Evolutionary conservation across 1,140 invertebrate genomes (phyloP), one percentile per base, ranked within the genome.

Genomic region (Agrilus planipennis): DNA sequence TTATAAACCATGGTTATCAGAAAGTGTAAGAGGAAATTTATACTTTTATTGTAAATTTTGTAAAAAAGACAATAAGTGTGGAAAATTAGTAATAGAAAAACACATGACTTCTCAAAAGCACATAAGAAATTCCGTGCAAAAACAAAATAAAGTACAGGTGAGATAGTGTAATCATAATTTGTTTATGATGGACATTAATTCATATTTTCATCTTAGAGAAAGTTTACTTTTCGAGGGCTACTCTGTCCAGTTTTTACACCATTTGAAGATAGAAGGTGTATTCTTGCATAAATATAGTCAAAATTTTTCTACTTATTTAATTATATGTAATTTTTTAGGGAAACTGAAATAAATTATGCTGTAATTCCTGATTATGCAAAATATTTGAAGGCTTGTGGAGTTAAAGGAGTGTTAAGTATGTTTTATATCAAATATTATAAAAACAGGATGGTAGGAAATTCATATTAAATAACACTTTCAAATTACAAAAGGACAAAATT

Each of bases 401-500:
- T 83, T n/a, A 73, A 71, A 47, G 73, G 75, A 21, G 66, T 83
- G 25, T 63, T 82, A 46, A 73, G 79, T 81, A 68, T 64, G 49
- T 55, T 25, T 25, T 25, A n/a, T n/a, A n/a, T n/a, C n/a, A n/a
- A n/a, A n/a, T n/a, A n/a, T n/a, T n/a, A n/a, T n/a, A n/a, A n/a
- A n/a, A n/a, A n/a, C n/a, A n/a, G n/a, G n/a, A n/a, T n/a, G n/a
- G n/a, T n/a, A n/a, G n/a, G n/a, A n/a, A n/a, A n/a, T n/a, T n/a
- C n/a, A n/a, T n/a, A n/a, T n/a, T n/a, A n/a, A n/a, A n/a, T n/a
- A n/a, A n/a, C n/a, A n/a, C n/a, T n/a, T n/a, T n/a, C n/a, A n/a
- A n/a, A n/a, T n/a, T n/a, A n/a, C n/a, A n/a, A n/a, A n/a, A n/a
- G n/a, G n/a, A n/a, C n/a, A n/a, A n/a, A n/a, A n/a, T n/a, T n/a